A percentile compares a stretch with the other conserved stretches of the same genome.
Conservation (phyloP, 2,113 vertebrate genomes). For the Motacilla tschutschensis region DNA sequence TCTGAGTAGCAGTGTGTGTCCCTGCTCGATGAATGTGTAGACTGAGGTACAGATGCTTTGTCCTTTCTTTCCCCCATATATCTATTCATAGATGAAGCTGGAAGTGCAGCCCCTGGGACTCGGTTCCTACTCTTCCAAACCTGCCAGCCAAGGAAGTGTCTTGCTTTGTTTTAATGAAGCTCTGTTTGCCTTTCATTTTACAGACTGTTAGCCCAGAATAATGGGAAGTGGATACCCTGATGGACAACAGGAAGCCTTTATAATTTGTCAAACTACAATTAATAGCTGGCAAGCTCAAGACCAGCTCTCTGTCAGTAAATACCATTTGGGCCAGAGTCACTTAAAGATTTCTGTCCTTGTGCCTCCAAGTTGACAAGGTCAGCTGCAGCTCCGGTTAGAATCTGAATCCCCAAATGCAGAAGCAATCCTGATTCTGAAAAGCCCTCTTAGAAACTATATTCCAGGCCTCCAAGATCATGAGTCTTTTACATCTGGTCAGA, state of each 20-base stretch:
- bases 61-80: neutral
- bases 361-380: neutral
- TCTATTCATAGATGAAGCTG: neutral
- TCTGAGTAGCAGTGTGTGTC: neutral
- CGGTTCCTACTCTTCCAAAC: neutral
- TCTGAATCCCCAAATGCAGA: neutral
- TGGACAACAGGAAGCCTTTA: conserved; percentile 9
- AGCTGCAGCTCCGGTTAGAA: neutral
- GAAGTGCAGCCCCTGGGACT: neutral
- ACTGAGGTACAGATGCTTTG: neutral
- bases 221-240: conserved; percentile 13
- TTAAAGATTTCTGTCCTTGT: conserved; percentile 22
- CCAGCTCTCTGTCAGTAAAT: neutral
- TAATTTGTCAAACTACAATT: conserved; percentile 46
- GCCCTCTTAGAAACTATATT: neutral
- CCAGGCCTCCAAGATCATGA: neutral
- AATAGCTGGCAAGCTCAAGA: conserved; percentile 21
- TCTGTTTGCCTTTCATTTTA: conserved; percentile 22
- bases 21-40: neutral
- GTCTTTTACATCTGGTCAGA: conserved; percentile 20
- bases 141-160: neutral
- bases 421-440: neutral
- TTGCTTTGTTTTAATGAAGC: conserved; percentile 30
- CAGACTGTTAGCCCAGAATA: conserved; percentile 45
- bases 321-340: neutral